Evolutionary conservation across 2,888 invertebrate species (phyloP).

Genomic region (Cryptus armator): DNA sequence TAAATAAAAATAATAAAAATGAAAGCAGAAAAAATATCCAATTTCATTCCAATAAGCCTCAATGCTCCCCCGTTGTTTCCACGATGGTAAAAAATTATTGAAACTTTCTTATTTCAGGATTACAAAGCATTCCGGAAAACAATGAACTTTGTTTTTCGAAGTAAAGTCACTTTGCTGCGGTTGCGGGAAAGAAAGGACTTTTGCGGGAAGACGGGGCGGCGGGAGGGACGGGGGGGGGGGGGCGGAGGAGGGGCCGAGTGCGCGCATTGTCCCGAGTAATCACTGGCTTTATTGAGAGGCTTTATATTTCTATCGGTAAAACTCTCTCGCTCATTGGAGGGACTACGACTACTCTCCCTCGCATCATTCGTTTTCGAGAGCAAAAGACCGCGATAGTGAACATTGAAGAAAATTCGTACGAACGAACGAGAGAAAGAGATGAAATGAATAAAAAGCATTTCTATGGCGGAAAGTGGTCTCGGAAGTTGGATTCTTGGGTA

Average conservation of each 20-base stretch:
- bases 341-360: not conserved
- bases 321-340: slow-evolving; percentile 44
- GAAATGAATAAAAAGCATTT: slow-evolving; percentile 59
- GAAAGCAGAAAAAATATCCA: too few relatives aligned
- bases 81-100: slow-evolving; percentile 2
- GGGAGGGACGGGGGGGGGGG: not conserved
- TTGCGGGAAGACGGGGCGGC: not conserved
- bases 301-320: slow-evolving; percentile 67
- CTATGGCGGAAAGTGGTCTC: slow-evolving; percentile 67
- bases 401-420: slow-evolving; percentile 21
- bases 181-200: slow-evolving; percentile 8
- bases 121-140: slow-evolving; percentile 36
- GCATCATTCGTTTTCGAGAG: slow-evolving; percentile 59
- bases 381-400: slow-evolving; percentile 31
- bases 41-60: not conserved
- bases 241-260: not conserved
- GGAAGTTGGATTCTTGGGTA: slow-evolving; percentile 64
- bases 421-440: slow-evolving; percentile 10
- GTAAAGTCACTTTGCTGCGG: slow-evolving; percentile 24
- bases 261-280: slow-evolving; percentile 64
- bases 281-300: slow-evolving; percentile 67
- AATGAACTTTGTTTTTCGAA: slow-evolving; percentile 46
- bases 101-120: slow-evolving; percentile 47
- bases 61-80: not conserved
- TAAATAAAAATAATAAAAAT: too few relatives aligned